Base-by-base conservation (phyloP, 1,140 invertebrate species). In the Berghia stephanieae region DNA sequence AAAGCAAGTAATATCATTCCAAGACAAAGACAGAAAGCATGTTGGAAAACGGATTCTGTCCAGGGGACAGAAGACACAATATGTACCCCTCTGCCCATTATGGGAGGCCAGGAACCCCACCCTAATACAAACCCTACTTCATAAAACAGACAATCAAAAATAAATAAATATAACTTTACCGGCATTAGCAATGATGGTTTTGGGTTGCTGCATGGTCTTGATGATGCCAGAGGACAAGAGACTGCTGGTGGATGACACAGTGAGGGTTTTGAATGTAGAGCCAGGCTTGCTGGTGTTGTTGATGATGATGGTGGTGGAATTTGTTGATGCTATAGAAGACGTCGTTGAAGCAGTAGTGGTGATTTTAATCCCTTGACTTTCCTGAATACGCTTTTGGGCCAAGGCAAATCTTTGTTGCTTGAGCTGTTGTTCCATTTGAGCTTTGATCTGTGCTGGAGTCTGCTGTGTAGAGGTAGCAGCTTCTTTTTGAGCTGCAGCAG, bases 401-500 rank as follows among this genome's bases (percentile, higher is more conserved):
- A 96, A 93, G 1, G 94, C 95, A 27, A 94, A 93, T 75, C 96
- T 89, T 86, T 98, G 96, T 81, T 95, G 91, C 63, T 95, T 93
- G 42, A 97, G 88, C 82, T 97, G 95, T 79, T 95, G 94, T 84
- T 97, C 96, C 93, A 96, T 93, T 86, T 96, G 95, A 76, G 96
- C 95, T 86, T 96, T 96, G 52, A 96, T 93, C 83, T 96, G 95
- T 74, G 95, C 94, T 0, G 94, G 92, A 31, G 86, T 87, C 73
- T 84, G 82, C n/a, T n/a, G n/a, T n/a, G n/a, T n/a, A 1, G 76
- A 52, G 16, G 55, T 46, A 8, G 49, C 63, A 63, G 76, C 49
- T 34, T 44, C 44, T 34, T 44, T 52, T 24, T 77, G 78, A 13
- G 57, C 60, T 69, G 75, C 38, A 18, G 66, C 75, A 44, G 43